Base-by-base conservation (phyloP, 53 echinoderm and acorn worm genomes). In the Crossaster papposus region DNA sequence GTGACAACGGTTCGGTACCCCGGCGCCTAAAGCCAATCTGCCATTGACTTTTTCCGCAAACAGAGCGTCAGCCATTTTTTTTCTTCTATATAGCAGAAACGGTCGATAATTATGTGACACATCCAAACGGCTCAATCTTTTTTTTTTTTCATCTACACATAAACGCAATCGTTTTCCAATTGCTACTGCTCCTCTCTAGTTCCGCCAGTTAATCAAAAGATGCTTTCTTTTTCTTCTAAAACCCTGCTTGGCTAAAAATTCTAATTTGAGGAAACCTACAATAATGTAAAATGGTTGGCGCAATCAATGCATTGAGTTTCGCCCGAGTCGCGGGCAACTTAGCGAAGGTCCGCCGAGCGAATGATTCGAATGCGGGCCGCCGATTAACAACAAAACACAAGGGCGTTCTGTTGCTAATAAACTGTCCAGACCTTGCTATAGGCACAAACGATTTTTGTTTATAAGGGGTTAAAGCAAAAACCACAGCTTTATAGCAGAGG, bases 121-220 rank as follows among this genome's bases (percentile, higher is more conserved):
- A 13, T 53, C 32, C 52, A 22, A 30, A 65, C 14, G 26, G 10
- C 18, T 53, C 54, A 18, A 38, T 29, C 28, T 68, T 58, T 58
- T 31, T 17, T 58, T 58, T 31, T 22, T n/a, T 34, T 20, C 81
- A 62, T 31, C 7, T 4, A 1, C 9, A 81, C 73, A n/a, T n/a
- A 30, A 85, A 85, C 55, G 24, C 72, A 72, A 34, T 54, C 29
- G 30, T 52, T 30, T 85, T 85, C 30, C 73, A 85, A 85, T 85
- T 54, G 34, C 20, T 29, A 72, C 52, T 73, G 36, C 30, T 85
- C 38, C 73, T 24, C 72, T 70, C 23, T 54, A 53, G 73, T 22
- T 72, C 52, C 32, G 32, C 73, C 53, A 20, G 13, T 72, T n/a
- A n/a, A n/a, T n/a, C n/a, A n/a, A n/a, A n/a, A n/a, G n/a, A n/a